Conservation (phyloP, 2,888 invertebrate genomes). For the Lasioglossum pauxillum region DNA sequence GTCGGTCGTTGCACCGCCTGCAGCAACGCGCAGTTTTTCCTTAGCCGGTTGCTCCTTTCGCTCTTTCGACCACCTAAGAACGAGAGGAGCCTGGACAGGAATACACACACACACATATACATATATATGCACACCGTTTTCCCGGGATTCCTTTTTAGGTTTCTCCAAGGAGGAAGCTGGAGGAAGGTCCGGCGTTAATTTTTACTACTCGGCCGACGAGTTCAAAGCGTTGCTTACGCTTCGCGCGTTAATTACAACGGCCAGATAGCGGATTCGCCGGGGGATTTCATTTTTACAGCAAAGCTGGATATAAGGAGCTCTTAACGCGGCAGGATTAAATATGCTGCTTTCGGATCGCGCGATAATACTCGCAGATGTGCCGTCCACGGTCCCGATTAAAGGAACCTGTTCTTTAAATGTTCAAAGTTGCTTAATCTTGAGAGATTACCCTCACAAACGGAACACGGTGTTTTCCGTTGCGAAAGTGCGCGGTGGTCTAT, state of each 20-base stretch:
- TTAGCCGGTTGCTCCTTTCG: neutral
- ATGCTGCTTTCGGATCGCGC: neutral
- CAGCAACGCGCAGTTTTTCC: neutral
- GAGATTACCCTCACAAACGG: neutral
- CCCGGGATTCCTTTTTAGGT: neutral
- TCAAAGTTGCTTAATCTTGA: neutral
- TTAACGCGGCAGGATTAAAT: neutral
- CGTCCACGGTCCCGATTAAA: neutral
- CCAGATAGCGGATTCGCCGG: neutral
- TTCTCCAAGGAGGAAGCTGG: neutral
- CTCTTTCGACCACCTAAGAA: neutral
- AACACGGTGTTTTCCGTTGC: no score
- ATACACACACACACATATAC: neutral
- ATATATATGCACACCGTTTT: neutral
- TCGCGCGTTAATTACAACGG: neutral
- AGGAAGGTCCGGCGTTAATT: neutral
- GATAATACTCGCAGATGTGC: neutral
- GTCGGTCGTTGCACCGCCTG: neutral
- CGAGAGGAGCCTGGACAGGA: neutral
- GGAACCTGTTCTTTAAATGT: neutral
- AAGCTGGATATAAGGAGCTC: neutral
- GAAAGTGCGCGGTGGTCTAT: no score
- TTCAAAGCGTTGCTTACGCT: neutral
- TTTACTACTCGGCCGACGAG: neutral
- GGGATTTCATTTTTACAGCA: neutral